These are phyloP conservation scores for Pantala flavescens DNA, from an alignment of 1,140 invertebrate species.

Conservation along the genomic window DNA sequence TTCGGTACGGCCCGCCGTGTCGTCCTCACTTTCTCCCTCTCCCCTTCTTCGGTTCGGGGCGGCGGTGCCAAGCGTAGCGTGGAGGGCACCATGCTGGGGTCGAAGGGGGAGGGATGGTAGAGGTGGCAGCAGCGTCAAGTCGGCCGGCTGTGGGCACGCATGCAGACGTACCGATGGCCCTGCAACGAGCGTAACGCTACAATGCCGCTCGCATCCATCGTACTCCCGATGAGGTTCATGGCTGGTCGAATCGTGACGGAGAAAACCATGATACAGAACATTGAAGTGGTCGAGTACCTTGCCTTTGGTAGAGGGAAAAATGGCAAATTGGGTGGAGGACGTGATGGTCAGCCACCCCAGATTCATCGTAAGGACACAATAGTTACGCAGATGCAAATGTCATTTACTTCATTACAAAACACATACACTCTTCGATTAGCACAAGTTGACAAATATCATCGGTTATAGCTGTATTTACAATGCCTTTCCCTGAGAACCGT, in stretches of 20 bases:
- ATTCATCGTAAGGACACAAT: not conserved
- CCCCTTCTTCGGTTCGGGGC: not conserved
- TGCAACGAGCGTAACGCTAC: conserved; percentile 3
- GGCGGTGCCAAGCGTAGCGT: conserved; percentile 1
- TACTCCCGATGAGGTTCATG: not conserved
- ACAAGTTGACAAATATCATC: conserved; percentile 7
- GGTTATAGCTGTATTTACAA: conserved; percentile 7
- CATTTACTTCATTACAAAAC: conserved; percentile 10
- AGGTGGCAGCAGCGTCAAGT: conserved; percentile 2
- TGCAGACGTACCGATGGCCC: conserved; percentile 1
- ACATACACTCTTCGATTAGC: conserved; percentile 5
- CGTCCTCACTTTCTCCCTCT: not conserved
- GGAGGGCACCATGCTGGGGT: not conserved
- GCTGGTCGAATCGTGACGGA: not conserved
- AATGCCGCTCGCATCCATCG: not conserved
- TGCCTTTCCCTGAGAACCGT: conserved; percentile 7
- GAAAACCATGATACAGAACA: not conserved
- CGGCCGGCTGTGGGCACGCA: conserved; percentile 3
- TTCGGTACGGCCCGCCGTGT: not conserved
- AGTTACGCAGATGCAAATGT: not conserved
- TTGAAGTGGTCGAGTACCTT: not conserved
- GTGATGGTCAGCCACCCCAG: not conserved
- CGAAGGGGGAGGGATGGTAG: not conserved
- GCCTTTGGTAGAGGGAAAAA: not conserved
- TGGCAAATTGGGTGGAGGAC: not conserved